Evolutionary conservation across 2,113 vertebrate genomes (phyloP).

Genomic region (Notarius lentiginosus): DNA sequence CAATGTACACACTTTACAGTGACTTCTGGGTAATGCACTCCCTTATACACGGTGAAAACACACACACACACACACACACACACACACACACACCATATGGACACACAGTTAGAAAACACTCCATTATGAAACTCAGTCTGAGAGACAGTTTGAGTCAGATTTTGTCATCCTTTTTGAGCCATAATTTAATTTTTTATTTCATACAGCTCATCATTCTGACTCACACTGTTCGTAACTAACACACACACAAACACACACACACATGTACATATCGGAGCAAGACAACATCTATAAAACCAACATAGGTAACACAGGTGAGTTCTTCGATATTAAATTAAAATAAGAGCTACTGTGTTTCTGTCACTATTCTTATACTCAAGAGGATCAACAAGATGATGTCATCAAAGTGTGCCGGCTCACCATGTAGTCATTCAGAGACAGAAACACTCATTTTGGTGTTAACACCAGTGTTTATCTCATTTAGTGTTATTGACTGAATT

Average conservation of each 20-base stretch:
- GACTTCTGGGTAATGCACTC: background rate
- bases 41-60: background rate
- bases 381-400: background rate
- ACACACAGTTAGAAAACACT: background rate
- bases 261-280: background rate
- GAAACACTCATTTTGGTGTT: background rate
- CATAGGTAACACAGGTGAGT: background rate
- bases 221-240: background rate
- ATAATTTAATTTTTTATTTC: background rate
- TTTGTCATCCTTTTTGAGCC: background rate
- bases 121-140: background rate
- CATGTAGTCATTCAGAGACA: background rate
- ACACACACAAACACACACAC: constrained; percentile 1
- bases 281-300: background rate
- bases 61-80: constrained; percentile 8
- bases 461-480: background rate
- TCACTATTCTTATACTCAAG: background rate
- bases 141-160: constrained; percentile 1
- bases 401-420: background rate
- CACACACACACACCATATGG: background rate
- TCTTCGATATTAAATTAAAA: background rate
- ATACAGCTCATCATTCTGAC: constrained; percentile 16
- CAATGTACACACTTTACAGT: background rate
- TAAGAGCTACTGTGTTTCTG: background rate
- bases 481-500: no score